Evolutionary conservation across 1,140 invertebrate species (phyloP), one percentile per base, ranked within the genome.

Genomic region (Belonocnema kinseyi): DNA sequence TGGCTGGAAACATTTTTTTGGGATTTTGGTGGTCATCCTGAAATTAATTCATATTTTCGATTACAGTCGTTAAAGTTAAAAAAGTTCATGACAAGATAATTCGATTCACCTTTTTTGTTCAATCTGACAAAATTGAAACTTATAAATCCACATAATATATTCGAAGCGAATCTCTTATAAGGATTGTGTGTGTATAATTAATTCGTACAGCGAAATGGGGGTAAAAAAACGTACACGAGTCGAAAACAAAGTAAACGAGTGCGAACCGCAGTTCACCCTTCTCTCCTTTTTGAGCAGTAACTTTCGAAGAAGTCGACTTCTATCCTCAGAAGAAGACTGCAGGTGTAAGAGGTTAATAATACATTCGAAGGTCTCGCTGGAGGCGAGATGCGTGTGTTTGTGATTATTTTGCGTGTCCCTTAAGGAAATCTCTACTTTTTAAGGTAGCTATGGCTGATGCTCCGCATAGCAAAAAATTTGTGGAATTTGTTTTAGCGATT

Each of bases 311-410:
- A 66, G 46, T 66, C 61, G 26, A 66, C 61, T 40, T 16, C 26
- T 66, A 46, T 66, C 16, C 61, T 16, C 13, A 66, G 61, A 66
- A 40, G 61, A 66, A 16, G 61, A 66, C 26, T 66, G 61, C 61
- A 66, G 61, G 61, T 66, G 33, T 66, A 66, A 66, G 61, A 66
- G 61, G 61, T 66, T 66, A 66, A 66, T 66, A 66, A 66, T 66
- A 66, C 61, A 66, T 66, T 66, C 61, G 26, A 46, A 66, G 61
- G 61, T 66, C 61, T 66, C 26, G 61, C 61, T 40, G 14, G 26
- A 66, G 61, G 61, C 61, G 33, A 46, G 26, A 40, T 13, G 61
- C 61, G 61, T 66, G 58, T 26, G 58, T 66, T 66, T 26, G 33
- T 66, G 61, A 66, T 66, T 66, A 66, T 66, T 66, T 66, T 66